Percentiles rank a stretch among this genome's conserved stretches.
Evolutionary conservation across 1,140 invertebrate species (phyloP).

Genomic region (Forficula auricularia): DNA sequence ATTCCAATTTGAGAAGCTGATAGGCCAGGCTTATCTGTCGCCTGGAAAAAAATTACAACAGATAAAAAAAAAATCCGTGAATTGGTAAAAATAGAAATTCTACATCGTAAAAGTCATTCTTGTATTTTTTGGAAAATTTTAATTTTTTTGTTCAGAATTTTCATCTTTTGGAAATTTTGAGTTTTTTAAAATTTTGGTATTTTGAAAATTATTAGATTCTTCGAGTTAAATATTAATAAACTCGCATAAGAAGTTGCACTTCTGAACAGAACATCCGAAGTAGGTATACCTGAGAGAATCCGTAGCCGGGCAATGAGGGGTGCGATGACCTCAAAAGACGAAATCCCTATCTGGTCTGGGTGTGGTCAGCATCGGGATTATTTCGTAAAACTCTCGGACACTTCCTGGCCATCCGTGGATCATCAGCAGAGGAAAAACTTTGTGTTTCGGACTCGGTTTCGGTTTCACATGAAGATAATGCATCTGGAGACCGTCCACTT

Average conservation of each 20-base stretch:
- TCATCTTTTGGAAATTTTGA: too few relatives aligned
- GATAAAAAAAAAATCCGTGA: too few relatives aligned
- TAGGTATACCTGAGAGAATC: constrained; percentile 66
- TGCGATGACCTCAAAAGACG: constrained; percentile 59
- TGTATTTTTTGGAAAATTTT: too few relatives aligned
- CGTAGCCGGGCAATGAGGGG: constrained; percentile 73
- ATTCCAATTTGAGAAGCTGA: constrained; percentile 42
- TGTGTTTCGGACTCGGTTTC: constrained; percentile 28
- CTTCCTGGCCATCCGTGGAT: constrained; percentile 86
- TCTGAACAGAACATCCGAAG: too few relatives aligned
- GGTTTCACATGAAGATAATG: constrained; percentile 52
- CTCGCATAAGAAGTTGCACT: constrained; percentile 11
- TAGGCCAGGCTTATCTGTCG: constrained; percentile 40
- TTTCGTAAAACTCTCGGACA: constrained; percentile 53
- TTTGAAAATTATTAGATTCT: not conserved
- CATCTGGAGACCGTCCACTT: constrained; percentile 46
- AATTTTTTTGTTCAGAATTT: too few relatives aligned
- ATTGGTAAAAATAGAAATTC: too few relatives aligned
- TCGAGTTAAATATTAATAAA: not conserved
- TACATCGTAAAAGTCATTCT: too few relatives aligned
- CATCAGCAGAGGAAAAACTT: constrained; percentile 36
- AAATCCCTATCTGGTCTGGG: constrained; percentile 36
- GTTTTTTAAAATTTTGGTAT: not conserved
- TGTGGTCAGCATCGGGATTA: constrained; percentile 44
- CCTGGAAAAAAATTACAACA: too few relatives aligned